A percentile compares a stretch with the other conserved stretches of the same genome.
These are phyloP conservation scores for Rachycentron canadum DNA, from an alignment of 2,797 vertebrate species.

Conservation along the genomic window DNA sequence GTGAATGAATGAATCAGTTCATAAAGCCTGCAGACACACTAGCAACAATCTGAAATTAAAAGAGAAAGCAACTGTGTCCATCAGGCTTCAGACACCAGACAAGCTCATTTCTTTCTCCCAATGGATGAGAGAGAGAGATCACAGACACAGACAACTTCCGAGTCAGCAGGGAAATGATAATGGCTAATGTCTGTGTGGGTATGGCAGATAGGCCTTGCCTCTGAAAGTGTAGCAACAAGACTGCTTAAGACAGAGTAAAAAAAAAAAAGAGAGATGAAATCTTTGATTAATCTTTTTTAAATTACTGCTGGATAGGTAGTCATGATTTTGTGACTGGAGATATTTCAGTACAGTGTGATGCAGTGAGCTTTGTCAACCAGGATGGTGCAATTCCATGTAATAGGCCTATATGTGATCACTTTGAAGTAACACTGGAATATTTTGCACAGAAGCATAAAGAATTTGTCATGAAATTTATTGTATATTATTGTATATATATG, in stretches of 20 bases:
- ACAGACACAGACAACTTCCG: not conserved
- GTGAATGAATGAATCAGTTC: not conserved
- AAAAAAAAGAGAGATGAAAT: not conserved
- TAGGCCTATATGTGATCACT: not conserved
- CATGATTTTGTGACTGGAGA: not conserved
- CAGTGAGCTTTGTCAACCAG: not conserved
- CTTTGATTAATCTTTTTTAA: not conserved
- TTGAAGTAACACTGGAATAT: not conserved
- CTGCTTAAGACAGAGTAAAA: not conserved
- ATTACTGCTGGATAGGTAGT: not conserved
- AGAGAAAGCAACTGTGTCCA: not conserved
- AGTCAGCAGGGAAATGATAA: not conserved
- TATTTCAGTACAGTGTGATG: not conserved
- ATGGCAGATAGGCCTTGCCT: not conserved
- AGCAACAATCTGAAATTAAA: not conserved
- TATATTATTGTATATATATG: not conserved
- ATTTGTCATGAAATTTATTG: not conserved
- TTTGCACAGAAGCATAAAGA: not conserved
- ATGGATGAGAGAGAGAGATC: not conserved
- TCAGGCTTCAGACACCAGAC: not conserved
- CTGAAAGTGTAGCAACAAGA: not conserved
- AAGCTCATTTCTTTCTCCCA: not conserved
- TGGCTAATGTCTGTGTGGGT: not conserved
- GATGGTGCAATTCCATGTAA: not conserved
- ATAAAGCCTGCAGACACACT: not conserved